Evolutionary conservation across 1,140 invertebrate genomes (phyloP).

Genomic region (Saccostrea glomerata): DNA sequence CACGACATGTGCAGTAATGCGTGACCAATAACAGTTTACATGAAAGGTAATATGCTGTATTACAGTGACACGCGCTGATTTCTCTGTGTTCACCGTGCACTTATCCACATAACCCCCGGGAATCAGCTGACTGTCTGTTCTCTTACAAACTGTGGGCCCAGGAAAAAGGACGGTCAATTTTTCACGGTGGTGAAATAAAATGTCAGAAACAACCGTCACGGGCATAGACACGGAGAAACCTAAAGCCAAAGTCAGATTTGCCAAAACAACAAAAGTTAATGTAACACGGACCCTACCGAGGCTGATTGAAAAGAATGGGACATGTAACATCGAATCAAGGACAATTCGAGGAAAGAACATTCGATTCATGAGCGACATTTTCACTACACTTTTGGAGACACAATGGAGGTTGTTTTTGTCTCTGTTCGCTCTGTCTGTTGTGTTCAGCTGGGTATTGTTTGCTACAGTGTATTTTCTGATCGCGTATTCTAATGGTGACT

Average conservation of each 20-base stretch:
- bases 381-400: conserved; percentile 84
- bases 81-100: not conserved
- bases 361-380: conserved; percentile 85
- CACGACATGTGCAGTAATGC: conserved; percentile 8
- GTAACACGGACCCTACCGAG: conserved; percentile 35
- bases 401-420: conserved; percentile 74
- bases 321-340: conserved; percentile 53
- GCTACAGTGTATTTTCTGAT: conserved; percentile 76
- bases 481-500: conserved; percentile 62
- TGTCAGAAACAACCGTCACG: not conserved
- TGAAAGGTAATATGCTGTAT: not conserved
- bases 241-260: conserved; percentile 34
- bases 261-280: conserved; percentile 22
- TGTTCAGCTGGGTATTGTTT: conserved; percentile 77
- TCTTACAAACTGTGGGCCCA: not conserved
- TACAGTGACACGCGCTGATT: not conserved
- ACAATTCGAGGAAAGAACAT: conserved; percentile 48
- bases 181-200: not conserved
- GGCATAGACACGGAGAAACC: not conserved
- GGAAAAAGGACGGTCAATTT: not conserved
- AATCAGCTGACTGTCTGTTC: conserved; percentile 1
- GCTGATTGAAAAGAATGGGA: conserved; percentile 52
- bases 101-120: not conserved
- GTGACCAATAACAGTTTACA: not conserved
- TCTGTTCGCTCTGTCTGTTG: conserved; percentile 74